These are phyloP conservation scores for Ips nitidus DNA, from an alignment of 1,140 invertebrate species.

Conservation along the genomic window DNA sequence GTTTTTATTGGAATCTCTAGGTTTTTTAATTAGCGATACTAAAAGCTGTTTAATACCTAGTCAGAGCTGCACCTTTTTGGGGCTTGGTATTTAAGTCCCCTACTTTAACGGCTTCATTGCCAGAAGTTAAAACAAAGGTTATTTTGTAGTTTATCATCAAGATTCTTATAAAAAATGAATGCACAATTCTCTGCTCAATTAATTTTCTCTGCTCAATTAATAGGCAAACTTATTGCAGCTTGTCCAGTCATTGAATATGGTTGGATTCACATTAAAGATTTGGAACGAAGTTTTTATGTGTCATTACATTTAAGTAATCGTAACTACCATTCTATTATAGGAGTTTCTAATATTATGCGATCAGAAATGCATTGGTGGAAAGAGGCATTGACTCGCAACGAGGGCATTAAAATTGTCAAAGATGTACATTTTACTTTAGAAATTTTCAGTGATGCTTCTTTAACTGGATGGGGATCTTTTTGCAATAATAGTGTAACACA, in stretches of 20 bases:
- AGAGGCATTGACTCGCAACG: background rate
- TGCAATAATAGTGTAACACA: slow-evolving; percentile 31
- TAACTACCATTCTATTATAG: background rate
- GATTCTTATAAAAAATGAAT: background rate
- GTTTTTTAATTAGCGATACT: slow-evolving; percentile 12
- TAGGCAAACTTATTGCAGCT: slow-evolving; percentile 9
- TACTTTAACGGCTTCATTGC: slow-evolving; percentile 5
- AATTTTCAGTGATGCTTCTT: slow-evolving; percentile 45
- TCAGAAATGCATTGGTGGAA: slow-evolving; percentile 14
- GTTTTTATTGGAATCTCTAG: slow-evolving; percentile 5
- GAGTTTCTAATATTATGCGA: background rate
- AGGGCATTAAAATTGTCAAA: no score
- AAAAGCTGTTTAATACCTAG: slow-evolving; percentile 6
- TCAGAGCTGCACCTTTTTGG: slow-evolving; percentile 5
- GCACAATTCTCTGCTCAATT: no score
- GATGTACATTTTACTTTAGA: slow-evolving; percentile 28
- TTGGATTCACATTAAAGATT: slow-evolving; percentile 6
- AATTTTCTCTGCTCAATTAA: background rate
- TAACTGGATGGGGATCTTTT: slow-evolving; percentile 42
- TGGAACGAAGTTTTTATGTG: slow-evolving; percentile 1
- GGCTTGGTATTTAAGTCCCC: slow-evolving; percentile 14
- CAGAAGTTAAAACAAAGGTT: slow-evolving; percentile 4
- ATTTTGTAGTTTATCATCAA: background rate
- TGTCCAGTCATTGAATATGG: slow-evolving; percentile 11
- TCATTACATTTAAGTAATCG: background rate